Percentiles rank a stretch among this genome's conserved stretches.
Conservation (phyloP, 2,113 vertebrate genomes). For the Aix galericulata region DNA sequence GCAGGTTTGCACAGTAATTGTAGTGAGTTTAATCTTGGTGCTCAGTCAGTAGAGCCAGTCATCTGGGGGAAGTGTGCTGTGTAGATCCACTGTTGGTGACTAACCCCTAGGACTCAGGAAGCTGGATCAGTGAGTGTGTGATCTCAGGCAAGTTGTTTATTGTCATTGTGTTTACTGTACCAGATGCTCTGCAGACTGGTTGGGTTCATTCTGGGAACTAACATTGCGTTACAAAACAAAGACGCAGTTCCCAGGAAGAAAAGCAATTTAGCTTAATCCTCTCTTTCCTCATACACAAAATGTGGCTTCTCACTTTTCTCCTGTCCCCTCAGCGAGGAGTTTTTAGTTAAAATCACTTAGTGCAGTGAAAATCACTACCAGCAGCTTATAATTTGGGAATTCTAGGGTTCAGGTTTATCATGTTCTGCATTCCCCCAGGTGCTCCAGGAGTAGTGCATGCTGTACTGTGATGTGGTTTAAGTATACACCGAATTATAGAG, state of each 20-base stretch:
- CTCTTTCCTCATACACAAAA: neutral
- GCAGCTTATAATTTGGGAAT: neutral
- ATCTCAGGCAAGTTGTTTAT: conserved; percentile 50
- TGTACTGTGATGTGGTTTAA: neutral
- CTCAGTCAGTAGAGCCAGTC: neutral
- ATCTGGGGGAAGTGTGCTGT: neutral
- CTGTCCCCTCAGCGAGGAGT: neutral
- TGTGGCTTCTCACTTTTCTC: neutral
- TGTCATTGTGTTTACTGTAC: conserved; percentile 25
- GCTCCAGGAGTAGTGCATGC: neutral
- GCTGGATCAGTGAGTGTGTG: neutral
- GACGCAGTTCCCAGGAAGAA: conserved; percentile 29
- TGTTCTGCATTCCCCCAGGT: neutral
- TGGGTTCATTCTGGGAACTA: conserved; percentile 7
- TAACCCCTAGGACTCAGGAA: neutral
- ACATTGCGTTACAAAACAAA: neutral
- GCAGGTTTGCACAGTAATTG: neutral
- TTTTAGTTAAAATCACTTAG: neutral
- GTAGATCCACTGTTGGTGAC: neutral
- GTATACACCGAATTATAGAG: neutral
- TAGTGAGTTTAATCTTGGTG: neutral
- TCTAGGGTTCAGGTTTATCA: neutral
- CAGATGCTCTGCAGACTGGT: conserved; percentile 26
- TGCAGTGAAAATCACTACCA: neutral
- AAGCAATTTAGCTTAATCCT: neutral